These are phyloP conservation scores for Conus ventricosus DNA, from an alignment of 1,140 invertebrate species.

Conservation along the genomic window DNA sequence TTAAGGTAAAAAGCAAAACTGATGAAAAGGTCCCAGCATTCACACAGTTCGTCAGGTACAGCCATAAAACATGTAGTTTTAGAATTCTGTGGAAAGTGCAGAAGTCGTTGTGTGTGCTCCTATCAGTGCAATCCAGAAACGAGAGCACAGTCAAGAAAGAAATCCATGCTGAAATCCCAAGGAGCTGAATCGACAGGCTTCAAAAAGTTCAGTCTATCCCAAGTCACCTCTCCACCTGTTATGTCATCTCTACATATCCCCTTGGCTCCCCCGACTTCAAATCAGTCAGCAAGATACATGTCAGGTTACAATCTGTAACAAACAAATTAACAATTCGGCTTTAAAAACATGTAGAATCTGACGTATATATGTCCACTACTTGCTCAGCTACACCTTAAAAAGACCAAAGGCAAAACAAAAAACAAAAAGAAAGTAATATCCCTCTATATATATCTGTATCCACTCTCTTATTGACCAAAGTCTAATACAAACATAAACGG, in stretches of 20 bases:
- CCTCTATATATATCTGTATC: no score
- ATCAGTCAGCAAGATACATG: neutral
- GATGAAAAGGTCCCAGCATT: neutral
- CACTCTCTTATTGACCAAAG: no score
- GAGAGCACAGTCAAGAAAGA: slow-evolving; percentile 35
- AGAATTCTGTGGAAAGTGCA: neutral
- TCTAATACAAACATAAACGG: no score
- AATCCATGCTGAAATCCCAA: slow-evolving; percentile 37
- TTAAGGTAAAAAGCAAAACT: neutral
- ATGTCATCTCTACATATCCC: neutral
- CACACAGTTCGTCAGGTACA: neutral
- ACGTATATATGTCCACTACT: no score
- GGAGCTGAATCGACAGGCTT: neutral
- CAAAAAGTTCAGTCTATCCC: neutral
- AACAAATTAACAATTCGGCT: neutral
- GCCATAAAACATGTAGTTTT: no score
- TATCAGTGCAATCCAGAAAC: slow-evolving; percentile 51
- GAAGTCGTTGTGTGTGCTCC: neutral
- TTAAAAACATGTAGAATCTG: neutral
- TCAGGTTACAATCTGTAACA: neutral
- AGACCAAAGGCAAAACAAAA: no score
- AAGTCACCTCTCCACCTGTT: neutral
- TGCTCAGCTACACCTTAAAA: no score
- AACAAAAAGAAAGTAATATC: no score
- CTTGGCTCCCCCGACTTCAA: no score